phyloP scores from a whole-genome alignment of 2,113 vertebrate species.

The Capricornis sumatraensis region DNA sequence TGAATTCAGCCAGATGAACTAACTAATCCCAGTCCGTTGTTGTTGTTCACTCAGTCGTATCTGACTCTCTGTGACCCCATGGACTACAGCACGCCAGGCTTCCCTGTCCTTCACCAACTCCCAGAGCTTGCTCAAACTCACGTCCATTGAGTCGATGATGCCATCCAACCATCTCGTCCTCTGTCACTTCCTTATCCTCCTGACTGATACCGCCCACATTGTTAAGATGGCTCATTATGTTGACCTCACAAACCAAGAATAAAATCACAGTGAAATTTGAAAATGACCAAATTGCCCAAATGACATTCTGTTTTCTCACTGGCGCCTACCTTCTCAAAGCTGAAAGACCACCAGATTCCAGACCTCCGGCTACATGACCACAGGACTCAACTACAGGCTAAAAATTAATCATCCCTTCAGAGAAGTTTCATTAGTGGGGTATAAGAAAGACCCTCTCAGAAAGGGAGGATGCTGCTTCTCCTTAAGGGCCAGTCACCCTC shows the following conservation, averaged over 20 bases:
- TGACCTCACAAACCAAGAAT: neutral
- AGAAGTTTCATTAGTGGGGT: neutral
- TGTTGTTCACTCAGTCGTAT: neutral
- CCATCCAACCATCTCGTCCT: neutral
- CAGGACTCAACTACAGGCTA: neutral
- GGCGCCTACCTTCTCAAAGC: neutral
- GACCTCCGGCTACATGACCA: neutral
- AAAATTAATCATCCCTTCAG: neutral
- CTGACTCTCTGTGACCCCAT: neutral
- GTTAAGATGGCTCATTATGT: neutral
- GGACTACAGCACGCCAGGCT: neutral
- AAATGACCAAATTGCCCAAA: neutral
- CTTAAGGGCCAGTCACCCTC: neutral
- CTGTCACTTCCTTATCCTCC: neutral
- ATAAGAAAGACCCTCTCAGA: neutral
- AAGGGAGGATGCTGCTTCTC: neutral
- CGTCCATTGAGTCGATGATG: neutral
- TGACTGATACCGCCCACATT: neutral
- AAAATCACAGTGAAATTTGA: neutral
- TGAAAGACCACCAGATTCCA: neutral
- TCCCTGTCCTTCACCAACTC: neutral
- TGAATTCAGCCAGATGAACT: rapidly evolving
- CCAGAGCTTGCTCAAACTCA: neutral
- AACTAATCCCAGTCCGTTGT: too few relatives aligned
- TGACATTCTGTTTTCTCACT: neutral